Conservation (phyloP, 2,888 invertebrate species). For the Eupithecia subfuscata region DNA sequence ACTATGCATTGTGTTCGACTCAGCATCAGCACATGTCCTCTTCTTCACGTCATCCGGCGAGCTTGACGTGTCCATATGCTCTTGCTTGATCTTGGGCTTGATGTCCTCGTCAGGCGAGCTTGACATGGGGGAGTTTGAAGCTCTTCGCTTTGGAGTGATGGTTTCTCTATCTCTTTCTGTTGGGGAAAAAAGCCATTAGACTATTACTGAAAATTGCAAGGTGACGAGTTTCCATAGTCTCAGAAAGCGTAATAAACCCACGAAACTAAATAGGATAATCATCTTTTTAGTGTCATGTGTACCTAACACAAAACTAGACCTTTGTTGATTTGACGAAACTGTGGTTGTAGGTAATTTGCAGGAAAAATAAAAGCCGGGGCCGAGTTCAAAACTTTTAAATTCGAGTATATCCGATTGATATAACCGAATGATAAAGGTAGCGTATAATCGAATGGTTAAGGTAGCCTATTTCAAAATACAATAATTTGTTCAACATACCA, state of each 20-base stretch:
- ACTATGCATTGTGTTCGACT: constrained; percentile 95
- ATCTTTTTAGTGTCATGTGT: too few relatives aligned
- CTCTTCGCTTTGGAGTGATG: constrained; percentile 85
- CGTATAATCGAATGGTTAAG: too few relatives aligned
- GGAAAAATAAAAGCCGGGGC: too few relatives aligned
- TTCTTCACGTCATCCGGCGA: constrained; percentile 89
- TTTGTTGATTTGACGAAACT: too few relatives aligned
- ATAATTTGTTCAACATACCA: constrained; percentile 63
- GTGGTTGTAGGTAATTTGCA: too few relatives aligned
- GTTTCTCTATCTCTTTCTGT: constrained; percentile 80
- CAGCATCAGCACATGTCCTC: constrained; percentile 93
- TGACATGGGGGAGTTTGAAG: constrained; percentile 82
- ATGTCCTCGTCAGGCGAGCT: constrained; percentile 81
- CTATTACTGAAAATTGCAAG: background rate
- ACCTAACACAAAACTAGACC: too few relatives aligned
- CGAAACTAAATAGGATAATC: too few relatives aligned
- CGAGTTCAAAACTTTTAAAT: too few relatives aligned
- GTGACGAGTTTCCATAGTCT: background rate
- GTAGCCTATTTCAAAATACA: background rate
- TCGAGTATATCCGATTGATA: too few relatives aligned
- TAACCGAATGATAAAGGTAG: too few relatives aligned
- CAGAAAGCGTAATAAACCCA: background rate
- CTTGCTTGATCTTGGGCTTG: constrained; percentile 86
- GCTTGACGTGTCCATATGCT: constrained; percentile 86
- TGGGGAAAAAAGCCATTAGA: background rate